phyloP scores from a whole-genome alignment of 2,888 invertebrate species.

The Apomyelois bistriatella region DNA sequence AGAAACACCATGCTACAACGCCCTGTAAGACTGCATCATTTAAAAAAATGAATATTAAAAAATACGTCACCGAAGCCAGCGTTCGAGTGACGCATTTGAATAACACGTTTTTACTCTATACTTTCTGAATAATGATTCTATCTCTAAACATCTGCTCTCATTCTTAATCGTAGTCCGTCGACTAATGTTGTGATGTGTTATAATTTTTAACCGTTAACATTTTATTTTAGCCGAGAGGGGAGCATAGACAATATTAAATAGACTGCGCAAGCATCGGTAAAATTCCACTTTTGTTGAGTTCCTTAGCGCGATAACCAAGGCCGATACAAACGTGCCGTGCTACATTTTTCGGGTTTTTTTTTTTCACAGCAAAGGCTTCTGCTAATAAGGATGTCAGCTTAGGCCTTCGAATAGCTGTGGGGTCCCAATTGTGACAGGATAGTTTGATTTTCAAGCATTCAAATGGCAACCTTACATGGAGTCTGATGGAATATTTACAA shows the following conservation, averaged over 20 bases:
- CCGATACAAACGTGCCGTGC: slow-evolving; percentile 39
- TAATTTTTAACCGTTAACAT: slow-evolving; percentile 58
- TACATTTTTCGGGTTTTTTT: slow-evolving; percentile 41
- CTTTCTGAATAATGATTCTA: slow-evolving; percentile 32
- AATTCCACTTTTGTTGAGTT: slow-evolving; percentile 42
- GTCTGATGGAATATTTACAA: slow-evolving; percentile 8
- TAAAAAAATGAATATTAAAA: slow-evolving; percentile 1
- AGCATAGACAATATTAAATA: slow-evolving; percentile 70
- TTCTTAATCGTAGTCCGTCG: slow-evolving; percentile 26
- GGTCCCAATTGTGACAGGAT: slow-evolving; percentile 53
- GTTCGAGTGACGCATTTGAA: slow-evolving; percentile 36
- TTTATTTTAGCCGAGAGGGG: slow-evolving; percentile 78
- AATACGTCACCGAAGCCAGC: slow-evolving; percentile 14
- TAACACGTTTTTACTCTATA: slow-evolving; percentile 45
- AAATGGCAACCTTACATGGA: slow-evolving; percentile 6
- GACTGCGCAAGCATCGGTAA: slow-evolving; percentile 67
- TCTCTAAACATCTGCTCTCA: slow-evolving; percentile 32
- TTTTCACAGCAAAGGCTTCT: slow-evolving; percentile 56
- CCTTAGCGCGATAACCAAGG: slow-evolving; percentile 40
- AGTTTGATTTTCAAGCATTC: slow-evolving; percentile 34
- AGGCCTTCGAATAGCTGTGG: slow-evolving; percentile 40
- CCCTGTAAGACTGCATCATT: slow-evolving; percentile 21
- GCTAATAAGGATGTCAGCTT: slow-evolving; percentile 60
- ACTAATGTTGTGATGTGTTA: slow-evolving; percentile 43
- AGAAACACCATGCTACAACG: background rate